phyloP scores from a whole-genome alignment of 2,113 vertebrate genomes.

The Dromiciops gliroides region DNA sequence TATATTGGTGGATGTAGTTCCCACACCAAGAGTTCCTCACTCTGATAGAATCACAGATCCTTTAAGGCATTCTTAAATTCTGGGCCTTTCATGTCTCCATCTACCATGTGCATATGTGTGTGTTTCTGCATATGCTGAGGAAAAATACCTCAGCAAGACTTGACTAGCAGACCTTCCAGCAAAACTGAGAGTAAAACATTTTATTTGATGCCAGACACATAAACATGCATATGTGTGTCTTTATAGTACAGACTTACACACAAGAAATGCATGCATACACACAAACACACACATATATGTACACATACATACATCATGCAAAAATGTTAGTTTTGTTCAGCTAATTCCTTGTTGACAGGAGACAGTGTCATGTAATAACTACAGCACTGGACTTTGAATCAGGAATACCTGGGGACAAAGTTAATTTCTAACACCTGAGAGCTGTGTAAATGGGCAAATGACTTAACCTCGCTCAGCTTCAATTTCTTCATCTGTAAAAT shows the following conservation, averaged over 20 bases:
- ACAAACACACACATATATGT: too few species aligned
- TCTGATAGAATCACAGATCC: neutral
- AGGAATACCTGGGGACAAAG: neutral
- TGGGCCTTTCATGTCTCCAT: neutral
- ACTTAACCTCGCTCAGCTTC: neutral
- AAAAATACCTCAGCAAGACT: too few species aligned
- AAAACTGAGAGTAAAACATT: neutral
- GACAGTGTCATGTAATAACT: neutral
- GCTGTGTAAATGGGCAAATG: neutral
- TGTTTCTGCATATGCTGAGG: too few species aligned
- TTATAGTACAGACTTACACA: neutral
- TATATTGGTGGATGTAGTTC: neutral
- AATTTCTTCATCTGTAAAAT: neutral
- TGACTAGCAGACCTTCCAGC: neutral
- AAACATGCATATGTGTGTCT: neutral
- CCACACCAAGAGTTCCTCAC: neutral
- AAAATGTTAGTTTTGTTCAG: neutral
- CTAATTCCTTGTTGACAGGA: neutral
- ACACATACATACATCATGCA: neutral
- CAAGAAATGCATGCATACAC: neutral
- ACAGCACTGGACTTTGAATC: neutral
- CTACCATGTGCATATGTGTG: neutral
- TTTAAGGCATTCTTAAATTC: neutral
- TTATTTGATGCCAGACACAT: neutral
- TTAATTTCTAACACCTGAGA: neutral